These are phyloP conservation scores for Drosophila lacicola DNA, from an alignment of 2,888 invertebrate genomes.

Conservation along the genomic window DNA sequence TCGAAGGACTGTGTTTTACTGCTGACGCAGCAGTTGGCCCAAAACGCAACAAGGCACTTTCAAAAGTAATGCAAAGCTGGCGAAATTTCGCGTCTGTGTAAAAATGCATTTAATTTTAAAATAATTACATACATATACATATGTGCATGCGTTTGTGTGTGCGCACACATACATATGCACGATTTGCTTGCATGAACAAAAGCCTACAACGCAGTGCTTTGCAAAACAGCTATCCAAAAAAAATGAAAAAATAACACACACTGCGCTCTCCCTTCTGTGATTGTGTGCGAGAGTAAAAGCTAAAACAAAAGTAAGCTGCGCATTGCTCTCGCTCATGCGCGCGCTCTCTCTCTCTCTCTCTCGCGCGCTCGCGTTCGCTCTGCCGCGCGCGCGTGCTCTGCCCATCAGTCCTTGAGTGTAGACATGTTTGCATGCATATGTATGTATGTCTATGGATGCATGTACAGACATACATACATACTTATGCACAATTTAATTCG, in stretches of 20 bases:
- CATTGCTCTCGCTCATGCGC: slow-evolving; percentile 34
- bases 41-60: slow-evolving; percentile 46
- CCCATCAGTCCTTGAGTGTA: slow-evolving; percentile 9
- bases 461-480: slow-evolving; percentile 7
- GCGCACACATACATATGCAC: slow-evolving; percentile 8
- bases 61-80: slow-evolving; percentile 35
- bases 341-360: slow-evolving; percentile 8
- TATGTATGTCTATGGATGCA: slow-evolving; percentile 3
- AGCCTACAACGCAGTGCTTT: slow-evolving; percentile 57
- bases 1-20: slow-evolving; percentile 30
- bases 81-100: slow-evolving; percentile 33
- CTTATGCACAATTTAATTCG: slow-evolving; percentile 58
- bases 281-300: slow-evolving; percentile 29
- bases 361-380: neutral
- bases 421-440: neutral
- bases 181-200: slow-evolving; percentile 51
- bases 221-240: slow-evolving; percentile 22
- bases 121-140: neutral
- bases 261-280: slow-evolving; percentile 12
- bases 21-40: slow-evolving; percentile 49
- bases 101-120: slow-evolving; percentile 30
- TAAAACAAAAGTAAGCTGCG: slow-evolving; percentile 62
- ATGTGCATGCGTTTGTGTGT: neutral
- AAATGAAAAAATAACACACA: slow-evolving; percentile 8
- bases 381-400: slow-evolving; percentile 6